Conservation (phyloP, 1,140 invertebrate species). For the Drosophila athabasca region DNA sequence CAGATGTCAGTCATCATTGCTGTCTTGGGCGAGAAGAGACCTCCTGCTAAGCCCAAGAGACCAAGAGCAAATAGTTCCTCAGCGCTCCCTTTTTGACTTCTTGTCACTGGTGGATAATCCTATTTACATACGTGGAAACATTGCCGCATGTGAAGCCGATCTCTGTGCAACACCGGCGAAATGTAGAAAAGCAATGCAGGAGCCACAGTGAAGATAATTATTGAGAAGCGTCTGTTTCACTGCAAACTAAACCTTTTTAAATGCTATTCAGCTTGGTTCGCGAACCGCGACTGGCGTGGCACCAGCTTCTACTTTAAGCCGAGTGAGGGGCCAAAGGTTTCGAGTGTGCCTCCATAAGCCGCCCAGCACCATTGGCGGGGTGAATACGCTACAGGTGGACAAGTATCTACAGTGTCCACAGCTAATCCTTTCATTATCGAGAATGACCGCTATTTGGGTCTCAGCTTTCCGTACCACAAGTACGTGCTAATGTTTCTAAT, state of each 20-base stretch:
- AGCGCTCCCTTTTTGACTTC: too few species aligned
- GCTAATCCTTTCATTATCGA: not conserved
- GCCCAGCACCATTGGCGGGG: rapidly evolving
- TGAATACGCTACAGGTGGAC: slow-evolving; percentile 19
- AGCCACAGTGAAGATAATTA: not conserved
- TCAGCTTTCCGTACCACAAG: slow-evolving; percentile 22
- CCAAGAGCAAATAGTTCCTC: too few species aligned
- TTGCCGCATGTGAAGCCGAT: not conserved
- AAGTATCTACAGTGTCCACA: not conserved
- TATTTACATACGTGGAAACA: not conserved
- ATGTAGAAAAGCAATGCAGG: not conserved
- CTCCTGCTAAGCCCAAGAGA: too few species aligned
- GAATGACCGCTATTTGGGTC: not conserved
- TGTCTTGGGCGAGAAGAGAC: too few species aligned
- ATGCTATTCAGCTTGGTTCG: slow-evolving; percentile 20
- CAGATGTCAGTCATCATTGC: too few species aligned
- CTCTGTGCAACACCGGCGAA: not conserved
- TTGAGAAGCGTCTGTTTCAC: not conserved
- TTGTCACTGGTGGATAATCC: not conserved
- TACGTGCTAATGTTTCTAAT: not conserved
- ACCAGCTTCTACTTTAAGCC: not conserved
- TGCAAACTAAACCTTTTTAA: slow-evolving; percentile 8
- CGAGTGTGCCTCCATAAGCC: not conserved
- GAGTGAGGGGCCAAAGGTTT: not conserved
- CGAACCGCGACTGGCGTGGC: not conserved